Percentiles rank a stretch among this genome's conserved stretches.
Evolutionary conservation across 2,113 vertebrate genomes (phyloP).

Genomic region (Scomber scombrus): DNA sequence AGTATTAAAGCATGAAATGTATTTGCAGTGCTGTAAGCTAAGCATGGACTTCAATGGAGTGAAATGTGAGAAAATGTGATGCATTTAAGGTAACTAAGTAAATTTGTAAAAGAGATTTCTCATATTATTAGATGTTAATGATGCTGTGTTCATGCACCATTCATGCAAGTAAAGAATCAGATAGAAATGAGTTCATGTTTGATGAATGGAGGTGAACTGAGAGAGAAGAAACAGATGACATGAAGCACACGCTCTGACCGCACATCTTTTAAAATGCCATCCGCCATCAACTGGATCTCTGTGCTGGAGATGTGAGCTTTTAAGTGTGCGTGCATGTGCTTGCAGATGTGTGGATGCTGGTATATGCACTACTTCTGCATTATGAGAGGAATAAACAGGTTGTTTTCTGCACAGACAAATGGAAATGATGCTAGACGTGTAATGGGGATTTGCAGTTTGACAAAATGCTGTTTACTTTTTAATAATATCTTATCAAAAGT

Average conservation of each 20-base stretch:
- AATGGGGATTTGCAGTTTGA: background rate
- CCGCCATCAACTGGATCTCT: background rate
- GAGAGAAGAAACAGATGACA: background rate
- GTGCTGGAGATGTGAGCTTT: background rate
- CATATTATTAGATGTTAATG: no score
- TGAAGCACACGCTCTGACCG: background rate
- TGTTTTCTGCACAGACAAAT: background rate
- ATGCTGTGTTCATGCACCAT: no score
- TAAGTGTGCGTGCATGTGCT: background rate
- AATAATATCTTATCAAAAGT: background rate
- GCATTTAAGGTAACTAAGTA: no score
- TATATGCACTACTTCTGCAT: conserved; percentile 8
- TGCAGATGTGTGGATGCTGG: background rate
- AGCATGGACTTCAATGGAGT: background rate
- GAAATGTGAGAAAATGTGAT: no score
- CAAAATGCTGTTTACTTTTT: no score
- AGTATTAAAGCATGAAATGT: background rate
- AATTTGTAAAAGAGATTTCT: no score
- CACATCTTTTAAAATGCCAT: conserved; percentile 6
- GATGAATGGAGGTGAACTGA: background rate
- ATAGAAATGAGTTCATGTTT: no score
- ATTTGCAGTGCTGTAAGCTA: background rate
- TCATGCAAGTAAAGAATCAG: no score
- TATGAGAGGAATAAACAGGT: background rate
- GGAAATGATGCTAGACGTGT: conserved; percentile 3